Base-by-base conservation (phyloP, 2,888 invertebrate genomes). In the Drosophila quinaria region DNA sequence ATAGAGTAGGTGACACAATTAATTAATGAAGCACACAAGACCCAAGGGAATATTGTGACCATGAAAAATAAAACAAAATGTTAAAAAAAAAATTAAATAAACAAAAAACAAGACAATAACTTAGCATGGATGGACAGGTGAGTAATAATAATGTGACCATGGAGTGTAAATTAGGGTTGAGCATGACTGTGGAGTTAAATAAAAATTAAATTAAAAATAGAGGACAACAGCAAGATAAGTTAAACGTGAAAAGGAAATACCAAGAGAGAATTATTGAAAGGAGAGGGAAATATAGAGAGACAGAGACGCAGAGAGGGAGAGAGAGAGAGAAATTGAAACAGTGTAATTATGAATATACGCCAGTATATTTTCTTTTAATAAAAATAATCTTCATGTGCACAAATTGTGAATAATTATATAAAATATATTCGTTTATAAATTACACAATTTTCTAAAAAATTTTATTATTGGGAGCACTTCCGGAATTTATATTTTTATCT, bases 81-180 rank as follows among this genome's bases (percentile, higher is more conserved):
- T 25, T 6, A 25, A 25, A 25, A 25, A n/a, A n/a, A n/a, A 25
- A 25, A 1, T 25, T 17, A n/a, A 10, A 25, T 4, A 25, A 51
- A 50, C 25, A 19, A 19, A 19, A 54, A 11, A 39, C 17, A 17
- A 41, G n/a, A 4, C 25, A 11, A 31, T 25, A 15, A 17, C 6
- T 17, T 41, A 54, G 5, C 19, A 42, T 33, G 11, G 11, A 42
- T 42, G 44, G 22, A 6, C 44, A 44, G 55, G 10, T 55, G 55
- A 55, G 22, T 15, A 55, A 42, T 55, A 44, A 29, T 11, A 52
- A 41, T 41, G 15, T 44, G 55, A 2, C 42, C 44, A 44, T 55
- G 55, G n/a, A 44, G 55, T 15, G 19, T 13, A 33, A 33, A n/a
- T 55, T n/a, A 55, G 17, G 31, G 17, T n/a, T 31, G 41, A 17